Base-by-base conservation (phyloP, 2,888 invertebrate species). In the Penaeus monodon region DNA sequence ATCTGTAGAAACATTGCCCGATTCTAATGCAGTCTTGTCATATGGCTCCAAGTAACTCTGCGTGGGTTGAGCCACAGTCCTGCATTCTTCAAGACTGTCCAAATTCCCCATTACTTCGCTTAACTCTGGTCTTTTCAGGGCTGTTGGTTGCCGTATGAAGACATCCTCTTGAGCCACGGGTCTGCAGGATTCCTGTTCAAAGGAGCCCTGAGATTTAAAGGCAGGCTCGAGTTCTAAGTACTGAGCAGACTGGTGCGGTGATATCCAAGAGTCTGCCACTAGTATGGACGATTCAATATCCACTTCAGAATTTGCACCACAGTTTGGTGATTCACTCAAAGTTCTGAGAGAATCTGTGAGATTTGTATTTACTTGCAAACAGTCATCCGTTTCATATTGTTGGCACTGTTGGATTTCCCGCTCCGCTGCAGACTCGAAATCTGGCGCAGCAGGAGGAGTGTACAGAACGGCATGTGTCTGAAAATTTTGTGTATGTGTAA, bases 171-270 rank as follows among this genome's bases (percentile, higher is more conserved):
- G 12, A 49, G 14, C 10, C 49, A 10, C 14, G 2, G 49, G 12
- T 12, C 14, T 49, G 49, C 12, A 49, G 49, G 49, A 14, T 49
- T 49, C 49, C 49, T 49, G 49, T 49, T 49, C 49, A 49, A 49
- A 14, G 14, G 49, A 49, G 49, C 49, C 49, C 49, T 49, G 49
- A 49, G 49, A 64, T 64, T 24, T 65, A 64, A 76, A 65, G 4
- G 49, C 74, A 38, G 76, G n/a, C 6, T 83, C 44, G n/a, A 83
- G 65, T 65, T 83, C 74, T 27, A 76, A 33, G 27, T 76, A 64
- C 68, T 49, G 63, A 49, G 57, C 64, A 76, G 76, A 44, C 24
- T 83, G 65, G 44, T 83, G 76, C n/a, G 64, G 65, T 2, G 65
- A 63, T 38, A 65, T 27, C 82, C 74, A 82, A 4, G 64, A 80